phyloP scores from a whole-genome alignment of 2,888 invertebrate genomes.

The Amphiduros pacificus region DNA sequence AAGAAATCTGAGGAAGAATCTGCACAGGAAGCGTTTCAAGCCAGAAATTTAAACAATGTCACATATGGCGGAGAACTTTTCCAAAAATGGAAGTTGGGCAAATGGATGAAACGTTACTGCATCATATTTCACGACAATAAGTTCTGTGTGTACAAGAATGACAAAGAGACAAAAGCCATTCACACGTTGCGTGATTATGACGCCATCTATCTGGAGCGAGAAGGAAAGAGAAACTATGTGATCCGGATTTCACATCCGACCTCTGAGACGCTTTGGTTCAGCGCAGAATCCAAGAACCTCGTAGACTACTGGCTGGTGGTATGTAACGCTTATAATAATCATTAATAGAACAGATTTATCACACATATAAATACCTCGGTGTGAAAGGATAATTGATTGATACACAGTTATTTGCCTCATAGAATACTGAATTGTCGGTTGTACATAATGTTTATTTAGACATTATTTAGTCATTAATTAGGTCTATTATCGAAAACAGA shows the following conservation, averaged over 20 bases:
- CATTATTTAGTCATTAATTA: too few species aligned
- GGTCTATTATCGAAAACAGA: too few species aligned
- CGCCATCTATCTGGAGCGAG: conserved; percentile 39
- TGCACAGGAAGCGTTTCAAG: not conserved
- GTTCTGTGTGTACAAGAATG: conserved; percentile 45
- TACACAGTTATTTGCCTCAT: too few species aligned
- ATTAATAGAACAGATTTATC: too few species aligned
- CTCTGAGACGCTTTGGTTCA: conserved; percentile 43
- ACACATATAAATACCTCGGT: too few species aligned
- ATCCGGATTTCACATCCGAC: conserved; percentile 42
- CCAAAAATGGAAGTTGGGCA: conserved; percentile 41
- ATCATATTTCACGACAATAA: conserved; percentile 40
- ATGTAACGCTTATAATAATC: conserved; percentile 19
- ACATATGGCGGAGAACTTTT: conserved; percentile 44
- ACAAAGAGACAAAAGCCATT: conserved; percentile 42
- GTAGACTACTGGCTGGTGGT: conserved; percentile 50
- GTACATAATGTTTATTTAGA: too few species aligned
- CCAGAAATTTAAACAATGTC: conserved; percentile 25
- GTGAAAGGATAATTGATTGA: too few species aligned
- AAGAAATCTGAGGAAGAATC: not conserved
- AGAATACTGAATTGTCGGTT: too few species aligned
- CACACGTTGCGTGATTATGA: conserved; percentile 43
- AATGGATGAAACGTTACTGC: conserved; percentile 45
- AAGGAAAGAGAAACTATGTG: conserved; percentile 42
- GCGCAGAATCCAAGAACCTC: conserved; percentile 47